Evolutionary conservation across 37 sponge, comb jelly and placozoan genomes (phyloP), one percentile per base, ranked within the genome.

Genomic region (Spongilla lacustris): DNA sequence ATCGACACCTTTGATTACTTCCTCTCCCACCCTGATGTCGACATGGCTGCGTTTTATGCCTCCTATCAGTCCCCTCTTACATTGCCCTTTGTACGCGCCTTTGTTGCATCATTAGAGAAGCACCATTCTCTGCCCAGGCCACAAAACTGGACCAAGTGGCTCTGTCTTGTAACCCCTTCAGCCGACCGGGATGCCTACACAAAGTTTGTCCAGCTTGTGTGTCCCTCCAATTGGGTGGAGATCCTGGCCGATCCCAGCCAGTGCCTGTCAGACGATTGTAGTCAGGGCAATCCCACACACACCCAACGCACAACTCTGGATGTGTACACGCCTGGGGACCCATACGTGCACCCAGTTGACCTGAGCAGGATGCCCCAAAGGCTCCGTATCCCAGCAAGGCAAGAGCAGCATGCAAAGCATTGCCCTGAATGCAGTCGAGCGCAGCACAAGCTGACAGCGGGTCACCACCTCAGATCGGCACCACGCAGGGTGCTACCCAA

Each of bases 201-300:
- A 14, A 22, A 9, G 23, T 58, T 88, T 69, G 83, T 82, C 2
- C 27, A 69, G 38, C 76, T 23, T n/a, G 69, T 77, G 1, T 81
- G 76, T n/a, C 88, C 87, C 23, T 0, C 11, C 66, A 81, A 87
- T 31, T 87, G 87, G 87, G 23, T 80, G 33, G 46, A 73, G 68
- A 78, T 30, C 19, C 38, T 31, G n/a, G 36, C 58, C 14, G 58
- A 58, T 14, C 58, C 58, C 1, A 17, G 58, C 58, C 12, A 17
- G 58, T 17, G 11, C 21, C 58, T 17, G 1, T 19, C 19, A 8
- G 58, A 58, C 12, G 19, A 58, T 17, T 58, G 58, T 14, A 17
- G 19, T 58, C 58, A 14, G 4, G 58, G 11, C 58, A 17, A 8
- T 1, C 1, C 19, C 14, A 6, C 19, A 10, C 14, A 14, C 58